Base-by-base conservation (phyloP, 2,888 invertebrate species). In the Altica lythri region DNA sequence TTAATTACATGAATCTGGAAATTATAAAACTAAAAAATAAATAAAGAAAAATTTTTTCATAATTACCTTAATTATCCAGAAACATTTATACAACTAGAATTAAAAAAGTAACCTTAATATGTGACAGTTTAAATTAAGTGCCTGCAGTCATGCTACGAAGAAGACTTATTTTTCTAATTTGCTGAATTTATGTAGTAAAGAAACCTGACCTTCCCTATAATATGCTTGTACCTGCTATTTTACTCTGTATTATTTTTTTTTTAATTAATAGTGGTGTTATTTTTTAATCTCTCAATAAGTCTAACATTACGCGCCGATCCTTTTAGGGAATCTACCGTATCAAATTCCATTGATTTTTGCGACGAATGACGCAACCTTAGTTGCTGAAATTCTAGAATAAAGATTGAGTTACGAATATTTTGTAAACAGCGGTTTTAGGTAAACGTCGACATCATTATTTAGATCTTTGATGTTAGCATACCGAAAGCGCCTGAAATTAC, bases 321-420 rank as follows among this genome's bases (percentile, higher is more conserved):
- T n/a, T 9, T 8, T n/a, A 25, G 12, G 35, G 35, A 5, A 14
- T 46, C 35, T 19, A 14, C 16, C 8, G 22, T 49, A 40, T 40
- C 40, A 14, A 40, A 40, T 42, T 49, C n/a, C 32, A 49, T 49
- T 10, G 40, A 49, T 49, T 49, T 49, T 38, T 32, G 22, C 32
- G 16, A 22, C 40, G 40, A 40, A 42, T 37, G 22, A 22, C 13
- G 14, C 18, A 40, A 47, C 27, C 17, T 35, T 27, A 46, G 29
- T 53, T 34, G 53, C 16, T 27, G 53, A 53, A 43, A 53, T 48
- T 48, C 43, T 34, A 53, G 37, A 12, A 30, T 30, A 16, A 17
- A 43, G 43, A 53, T 53, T 29, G 16, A 22, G 29, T 53, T 53
- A 48, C 53, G 27, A 30, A 43, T 53, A 48, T 42, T 48, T 48